phyloP scores from a whole-genome alignment of 2,888 invertebrate genomes.

The Ophion ellenae region DNA sequence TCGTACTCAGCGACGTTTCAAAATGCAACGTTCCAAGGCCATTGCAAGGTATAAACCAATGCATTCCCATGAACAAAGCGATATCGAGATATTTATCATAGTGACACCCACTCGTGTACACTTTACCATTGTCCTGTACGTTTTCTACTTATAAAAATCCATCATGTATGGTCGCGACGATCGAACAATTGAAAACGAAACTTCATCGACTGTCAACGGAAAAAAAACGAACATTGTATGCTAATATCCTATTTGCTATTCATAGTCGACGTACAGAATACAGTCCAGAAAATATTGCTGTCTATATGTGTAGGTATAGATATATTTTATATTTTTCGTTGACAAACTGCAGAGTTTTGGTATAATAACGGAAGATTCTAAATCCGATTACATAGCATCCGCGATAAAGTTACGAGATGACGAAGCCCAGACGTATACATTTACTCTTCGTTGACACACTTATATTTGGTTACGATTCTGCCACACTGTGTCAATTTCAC shows the following conservation, averaged over 20 bases:
- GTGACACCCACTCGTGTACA: background rate
- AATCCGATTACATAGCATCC: too few relatives aligned
- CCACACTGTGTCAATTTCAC: too few relatives aligned
- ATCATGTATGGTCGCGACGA: background rate
- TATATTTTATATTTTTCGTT: too few relatives aligned
- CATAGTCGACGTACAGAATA: background rate
- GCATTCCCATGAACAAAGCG: background rate
- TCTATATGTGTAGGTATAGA: too few relatives aligned
- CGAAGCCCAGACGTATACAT: too few relatives aligned
- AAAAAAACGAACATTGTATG: background rate
- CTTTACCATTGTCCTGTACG: background rate
- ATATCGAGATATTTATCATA: background rate
- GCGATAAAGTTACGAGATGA: too few relatives aligned
- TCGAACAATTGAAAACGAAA: background rate
- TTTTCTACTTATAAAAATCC: background rate
- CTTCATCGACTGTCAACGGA: background rate
- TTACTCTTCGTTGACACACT: too few relatives aligned
- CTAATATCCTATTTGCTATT: background rate
- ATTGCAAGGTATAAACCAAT: background rate
- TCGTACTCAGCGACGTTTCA: background rate
- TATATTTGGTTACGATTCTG: too few relatives aligned
- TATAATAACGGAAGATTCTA: too few relatives aligned
- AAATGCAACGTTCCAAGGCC: background rate
- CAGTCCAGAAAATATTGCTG: too few relatives aligned
- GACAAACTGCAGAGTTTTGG: too few relatives aligned